Percentiles rank a stretch among this genome's conserved stretches.
These are phyloP conservation scores for Andrena hattorfiana DNA, from an alignment of 2,888 invertebrate genomes.

Conservation along the genomic window DNA sequence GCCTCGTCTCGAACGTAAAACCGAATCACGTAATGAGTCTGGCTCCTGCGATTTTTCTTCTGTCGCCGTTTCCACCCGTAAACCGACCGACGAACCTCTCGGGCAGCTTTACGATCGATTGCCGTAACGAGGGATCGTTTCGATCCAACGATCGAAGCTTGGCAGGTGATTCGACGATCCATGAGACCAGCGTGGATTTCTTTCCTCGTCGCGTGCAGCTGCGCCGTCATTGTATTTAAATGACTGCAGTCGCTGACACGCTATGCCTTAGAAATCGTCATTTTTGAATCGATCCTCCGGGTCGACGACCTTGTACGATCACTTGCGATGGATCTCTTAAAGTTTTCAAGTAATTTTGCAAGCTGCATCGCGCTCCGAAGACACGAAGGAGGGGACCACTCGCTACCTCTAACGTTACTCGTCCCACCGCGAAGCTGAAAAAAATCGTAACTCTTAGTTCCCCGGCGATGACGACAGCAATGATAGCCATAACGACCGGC, in stretches of 20 bases:
- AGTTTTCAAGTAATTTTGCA: no score
- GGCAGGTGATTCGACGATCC: slow-evolving; percentile 10
- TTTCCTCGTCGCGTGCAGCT: background rate
- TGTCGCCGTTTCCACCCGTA: background rate
- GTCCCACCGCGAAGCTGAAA: slow-evolving; percentile 10
- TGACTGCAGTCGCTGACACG: background rate
- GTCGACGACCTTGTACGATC: background rate
- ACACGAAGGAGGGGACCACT: background rate
- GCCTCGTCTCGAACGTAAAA: slow-evolving; percentile 8
- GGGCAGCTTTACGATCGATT: background rate
- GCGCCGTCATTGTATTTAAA: slow-evolving; percentile 23
- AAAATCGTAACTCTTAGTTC: background rate
- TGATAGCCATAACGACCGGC: background rate
- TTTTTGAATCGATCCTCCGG: background rate
- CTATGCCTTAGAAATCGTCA: background rate
- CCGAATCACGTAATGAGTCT: slow-evolving; percentile 28
- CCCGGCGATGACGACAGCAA: slow-evolving; percentile 19
- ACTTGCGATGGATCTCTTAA: background rate
- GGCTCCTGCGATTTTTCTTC: slow-evolving; percentile 14
- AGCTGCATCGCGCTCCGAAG: no score
- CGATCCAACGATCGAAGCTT: slow-evolving; percentile 1
- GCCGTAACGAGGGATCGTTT: slow-evolving; percentile 4
- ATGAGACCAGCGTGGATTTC: background rate
- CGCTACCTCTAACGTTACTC: background rate
- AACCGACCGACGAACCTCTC: background rate